These are phyloP conservation scores for Drosophila pachea DNA, from an alignment of 1,140 invertebrate genomes.

Conservation along the genomic window DNA sequence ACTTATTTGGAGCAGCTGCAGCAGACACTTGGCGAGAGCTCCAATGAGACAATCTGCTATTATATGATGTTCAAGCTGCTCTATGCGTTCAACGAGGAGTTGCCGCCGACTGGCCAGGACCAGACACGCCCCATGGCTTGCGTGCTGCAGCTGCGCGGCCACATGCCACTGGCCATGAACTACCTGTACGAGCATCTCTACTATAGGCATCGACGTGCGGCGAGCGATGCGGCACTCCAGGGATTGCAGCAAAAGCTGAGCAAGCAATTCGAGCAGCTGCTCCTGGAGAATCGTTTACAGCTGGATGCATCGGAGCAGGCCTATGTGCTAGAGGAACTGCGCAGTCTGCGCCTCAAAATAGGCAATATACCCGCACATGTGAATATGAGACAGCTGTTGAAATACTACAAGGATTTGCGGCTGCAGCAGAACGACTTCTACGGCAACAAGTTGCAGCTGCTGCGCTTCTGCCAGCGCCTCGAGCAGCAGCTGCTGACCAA, in stretches of 20 bases:
- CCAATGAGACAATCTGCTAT: conserved; percentile 59
- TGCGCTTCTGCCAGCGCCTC: conserved; percentile 28
- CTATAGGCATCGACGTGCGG: conserved; percentile 29
- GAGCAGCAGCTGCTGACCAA: conserved; percentile 33
- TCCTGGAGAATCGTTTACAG: conserved; percentile 42
- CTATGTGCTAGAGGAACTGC: conserved; percentile 45
- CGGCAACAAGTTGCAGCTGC: conserved; percentile 50
- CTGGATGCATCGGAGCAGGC: conserved; percentile 23
- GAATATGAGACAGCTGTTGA: conserved; percentile 14
- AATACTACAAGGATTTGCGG: conserved; percentile 37
- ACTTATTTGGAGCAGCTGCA: conserved; percentile 44
- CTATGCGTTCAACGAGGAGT: conserved; percentile 39
- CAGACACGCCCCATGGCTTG: conserved; percentile 25
- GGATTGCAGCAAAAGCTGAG: conserved; percentile 32
- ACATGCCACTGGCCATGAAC: conserved; percentile 58
- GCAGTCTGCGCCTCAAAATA: conserved; percentile 48
- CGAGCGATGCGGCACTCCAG: conserved; percentile 31
- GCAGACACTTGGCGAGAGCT: conserved; percentile 27
- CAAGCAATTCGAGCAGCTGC: conserved; percentile 25
- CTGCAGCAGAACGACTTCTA: conserved; percentile 38
- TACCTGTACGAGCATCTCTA: conserved; percentile 47
- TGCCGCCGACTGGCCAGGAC: conserved; percentile 26
- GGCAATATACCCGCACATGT: conserved; percentile 47
- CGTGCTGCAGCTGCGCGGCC: conserved; percentile 42
- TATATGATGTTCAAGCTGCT: conserved; percentile 66